Base-by-base conservation (phyloP, 2,888 invertebrate genomes). In the Metellina segmentata region DNA sequence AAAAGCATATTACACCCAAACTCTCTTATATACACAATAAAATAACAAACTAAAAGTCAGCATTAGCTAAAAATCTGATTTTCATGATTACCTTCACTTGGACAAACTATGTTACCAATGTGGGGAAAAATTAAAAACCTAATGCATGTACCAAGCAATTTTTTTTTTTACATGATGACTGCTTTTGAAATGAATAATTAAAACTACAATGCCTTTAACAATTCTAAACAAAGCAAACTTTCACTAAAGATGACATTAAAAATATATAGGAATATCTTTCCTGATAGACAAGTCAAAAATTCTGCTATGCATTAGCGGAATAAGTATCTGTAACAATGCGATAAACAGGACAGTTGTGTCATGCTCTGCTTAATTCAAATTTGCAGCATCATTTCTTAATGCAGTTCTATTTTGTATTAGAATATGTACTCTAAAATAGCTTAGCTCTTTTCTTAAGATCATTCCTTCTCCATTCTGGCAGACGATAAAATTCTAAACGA, bases 381-480 rank as follows among this genome's bases (percentile, higher is more conserved):
- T 74, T 79, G 81, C 72, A 90, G 74, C 78, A 79, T 83, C 20
- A 70, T 69, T 81, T 19, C 16, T 77, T 74, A 48, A 69, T 85
- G 48, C 72, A 83, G 78, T 69, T 49, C 69, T 61, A 61, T 53
- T 61, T 51, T 34, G 9, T 11, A 34, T 78, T 77, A 49, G 49
- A 77, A 82, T 83, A 48, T 9, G 52, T 74, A 69, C 61, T 48
- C 94, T 97, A 99, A 96, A 98, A 99, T 93, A 99, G 96, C 94
- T 98, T 96, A 93, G 97, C 97, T 95, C 99, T 97, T 93, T 98
- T 97, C 96, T 99, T 99, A 95, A 99, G 96, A 95, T 99, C 99
- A 96, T 98, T 99, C 95, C 99, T 97, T 96, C 98, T 97, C 99
- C 99, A 99, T 95, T 98, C 98, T 93, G 99, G 99, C 95, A 98